These are phyloP conservation scores for Nephotettix cincticeps DNA, from an alignment of 1,140 invertebrate genomes.

Conservation along the genomic window DNA sequence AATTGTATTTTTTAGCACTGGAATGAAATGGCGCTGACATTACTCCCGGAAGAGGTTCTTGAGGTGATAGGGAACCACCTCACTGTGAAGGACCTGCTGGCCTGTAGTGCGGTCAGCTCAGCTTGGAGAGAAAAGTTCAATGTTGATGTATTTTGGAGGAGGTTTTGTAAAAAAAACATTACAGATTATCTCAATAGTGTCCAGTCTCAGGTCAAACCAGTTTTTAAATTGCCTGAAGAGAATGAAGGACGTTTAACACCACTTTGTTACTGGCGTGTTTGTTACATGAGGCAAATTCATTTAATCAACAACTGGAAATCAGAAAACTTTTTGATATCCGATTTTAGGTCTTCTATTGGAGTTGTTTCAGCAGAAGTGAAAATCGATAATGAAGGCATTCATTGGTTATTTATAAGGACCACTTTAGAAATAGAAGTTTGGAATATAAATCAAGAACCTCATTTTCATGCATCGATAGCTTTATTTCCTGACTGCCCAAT, in stretches of 20 bases:
- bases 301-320: slow-evolving; percentile 7
- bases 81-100: not conserved
- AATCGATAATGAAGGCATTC: not conserved
- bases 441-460: not conserved
- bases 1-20: too few relatives aligned
- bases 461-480: not conserved
- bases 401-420: slow-evolving; percentile 1
- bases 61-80: not conserved
- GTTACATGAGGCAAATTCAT: slow-evolving; percentile 7
- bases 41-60: not conserved
- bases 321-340: not conserved
- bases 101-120: slow-evolving; percentile 9
- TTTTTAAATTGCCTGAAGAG: not conserved
- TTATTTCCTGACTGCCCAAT: not conserved
- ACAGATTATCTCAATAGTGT: not conserved
- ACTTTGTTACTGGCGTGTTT: not conserved
- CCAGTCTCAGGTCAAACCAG: not conserved
- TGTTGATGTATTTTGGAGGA: slow-evolving; percentile 5
- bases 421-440: not conserved
- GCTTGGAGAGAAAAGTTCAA: slow-evolving; percentile 2
- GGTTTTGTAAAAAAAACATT: not conserved
- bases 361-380: not conserved
- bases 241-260: not conserved
- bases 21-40: not conserved
- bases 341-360: not conserved